Base-by-base conservation (phyloP, 2,113 vertebrate species). In the Marmota flaviventris region DNA sequence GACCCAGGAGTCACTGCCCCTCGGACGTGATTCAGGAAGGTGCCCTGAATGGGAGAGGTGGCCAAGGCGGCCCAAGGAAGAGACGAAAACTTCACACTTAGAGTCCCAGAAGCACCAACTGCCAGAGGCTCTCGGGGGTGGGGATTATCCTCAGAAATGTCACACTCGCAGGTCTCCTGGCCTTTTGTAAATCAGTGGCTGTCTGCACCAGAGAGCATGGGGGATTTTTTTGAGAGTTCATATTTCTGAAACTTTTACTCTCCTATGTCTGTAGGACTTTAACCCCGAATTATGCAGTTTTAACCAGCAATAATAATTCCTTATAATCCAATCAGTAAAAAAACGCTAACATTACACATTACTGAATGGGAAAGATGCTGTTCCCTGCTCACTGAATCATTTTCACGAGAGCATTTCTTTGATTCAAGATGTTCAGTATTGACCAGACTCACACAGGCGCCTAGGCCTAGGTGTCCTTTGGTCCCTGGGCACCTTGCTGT, bases 101-200 rank as follows among this genome's bases (percentile, higher is more conserved):
- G 34, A 90, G 79, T 87, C 94, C 75, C 73, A 51, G 70, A 87
- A 79, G 81, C n/a, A 81, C 63, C 96, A 84, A 86, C 91, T 92
- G 96, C 85, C 81, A 79, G 85, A 56, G 84, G 73, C 48, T 67
- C 58, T 39, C 78, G 42, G 11, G 58, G 27, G 7, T 27, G 58
- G 58, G 9, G 51, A 42, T n/a, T 8, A 48, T 16, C 69, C 12
- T 63, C 37, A 61, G 79, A 77, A 90, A 88, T 22, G 14, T 67
- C 70, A 79, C 53, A 42, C 61, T 73, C 48, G 8, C 67, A 42
- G 34, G 34, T 58, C 82, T 45, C 82, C 72, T 69, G 94, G 96
- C 58, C 32, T 63, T 77, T 94, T 72, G 81, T 83, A 56, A 85
- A 34, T 65, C 81, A 22, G 70, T 18, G 75, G 27, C 45, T 37